Evolutionary conservation across 2,888 invertebrate genomes (phyloP), one percentile per base, ranked within the genome.

Genomic region (Nemoura dubitans): DNA sequence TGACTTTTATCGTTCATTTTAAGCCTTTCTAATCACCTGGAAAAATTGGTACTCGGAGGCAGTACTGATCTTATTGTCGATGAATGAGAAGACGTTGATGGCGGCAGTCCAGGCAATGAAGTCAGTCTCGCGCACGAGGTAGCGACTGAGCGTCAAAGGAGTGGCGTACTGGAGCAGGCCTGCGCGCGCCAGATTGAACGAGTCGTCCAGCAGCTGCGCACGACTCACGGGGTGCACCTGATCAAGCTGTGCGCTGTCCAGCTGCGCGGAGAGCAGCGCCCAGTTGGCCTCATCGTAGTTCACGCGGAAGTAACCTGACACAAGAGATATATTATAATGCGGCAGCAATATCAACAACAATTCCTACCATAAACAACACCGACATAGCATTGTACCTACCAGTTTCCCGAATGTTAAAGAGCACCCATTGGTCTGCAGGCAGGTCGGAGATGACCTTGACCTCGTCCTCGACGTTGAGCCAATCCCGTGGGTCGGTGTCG

Each of bases 141-240:
- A 95, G 16, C 93, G 93, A 7, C 95, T 93, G 28, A 96, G 89
- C 0, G 94, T 93, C 25, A 96, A 92, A 0, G 95, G 94, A 5
- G 93, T 91, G 82, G 92, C 92, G 90, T 95, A 95, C 89, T 94
- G 91, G 0, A 95, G 90, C 80, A 92, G 91, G 0, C 93, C 93
- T 0, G 93, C 92, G 89, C 94, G 93, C 21, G 95, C 95, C 16
- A 95, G 90, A 90, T 94, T 94, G 90, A 95, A 94, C 0, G 95
- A 94, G 90, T 97, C 96, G 90, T 96, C 95, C 10, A 97, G 92
- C 0, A 96, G 91, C 90, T 96, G 96, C 0, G 95, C 95, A 86
- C 95, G 93, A 43, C 94, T 94, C 0, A 94, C 92, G 0, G 94
- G 92, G 0, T 94, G 93, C 83, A 94, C 93, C 0, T 92, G 91